A percentile compares a stretch with the other conserved stretches of the same genome.
Evolutionary conservation across 1,140 invertebrate genomes (phyloP).

Genomic region (Bombus pyrosoma): DNA sequence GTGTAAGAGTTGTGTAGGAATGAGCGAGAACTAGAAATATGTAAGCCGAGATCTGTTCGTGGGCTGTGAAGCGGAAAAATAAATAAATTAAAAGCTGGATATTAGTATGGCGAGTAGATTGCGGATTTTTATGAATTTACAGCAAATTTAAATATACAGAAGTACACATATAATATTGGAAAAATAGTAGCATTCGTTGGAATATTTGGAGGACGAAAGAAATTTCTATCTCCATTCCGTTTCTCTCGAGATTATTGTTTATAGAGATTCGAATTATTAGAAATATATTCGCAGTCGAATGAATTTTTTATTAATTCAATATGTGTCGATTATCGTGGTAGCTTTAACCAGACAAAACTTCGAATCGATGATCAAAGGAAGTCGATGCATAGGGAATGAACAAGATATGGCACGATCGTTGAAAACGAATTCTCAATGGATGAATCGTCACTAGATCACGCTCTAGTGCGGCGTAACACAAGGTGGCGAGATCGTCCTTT

Average conservation of each 20-base stretch:
- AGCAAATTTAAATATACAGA: not conserved
- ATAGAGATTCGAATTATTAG: too few species aligned
- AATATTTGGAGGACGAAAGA: too few species aligned
- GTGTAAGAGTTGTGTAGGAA: not conserved
- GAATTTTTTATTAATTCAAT: too few species aligned
- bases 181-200: too few species aligned
- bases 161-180: too few species aligned
- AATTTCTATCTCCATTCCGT: too few species aligned
- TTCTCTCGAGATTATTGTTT: too few species aligned
- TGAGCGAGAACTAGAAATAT: not conserved
- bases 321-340: too few species aligned
- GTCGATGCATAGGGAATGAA: not conserved
- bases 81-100: not conserved
- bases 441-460: conserved; percentile 35
- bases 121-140: not conserved
- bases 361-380: not conserved
- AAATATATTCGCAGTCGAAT: too few species aligned
- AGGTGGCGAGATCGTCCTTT: conserved; percentile 47
- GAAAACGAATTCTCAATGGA: not conserved
- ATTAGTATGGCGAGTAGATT: not conserved
- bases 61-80: too few species aligned
- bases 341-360: not conserved
- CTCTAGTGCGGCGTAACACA: conserved; percentile 31
- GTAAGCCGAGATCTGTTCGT: too few species aligned
- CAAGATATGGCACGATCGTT: not conserved